Evolutionary conservation across 2,888 invertebrate species (phyloP).

Genomic region (Timandra comae): DNA sequence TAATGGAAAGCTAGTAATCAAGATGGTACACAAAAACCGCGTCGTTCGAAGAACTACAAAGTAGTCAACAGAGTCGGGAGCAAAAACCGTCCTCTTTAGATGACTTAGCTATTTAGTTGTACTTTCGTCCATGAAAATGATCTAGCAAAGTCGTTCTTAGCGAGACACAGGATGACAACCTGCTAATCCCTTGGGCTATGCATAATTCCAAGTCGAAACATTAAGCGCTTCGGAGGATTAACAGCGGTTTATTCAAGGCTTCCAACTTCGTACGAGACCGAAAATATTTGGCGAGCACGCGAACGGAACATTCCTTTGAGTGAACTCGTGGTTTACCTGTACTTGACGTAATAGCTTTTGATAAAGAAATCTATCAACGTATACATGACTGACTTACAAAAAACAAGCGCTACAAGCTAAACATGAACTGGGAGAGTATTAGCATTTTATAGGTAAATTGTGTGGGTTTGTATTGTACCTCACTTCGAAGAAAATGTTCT

Average conservation of each 20-base stretch:
- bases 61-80: constrained; percentile 17
- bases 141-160: constrained; percentile 47
- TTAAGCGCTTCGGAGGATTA: constrained; percentile 63
- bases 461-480: too few relatives aligned
- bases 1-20: constrained; percentile 1
- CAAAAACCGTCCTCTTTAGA: constrained; percentile 21
- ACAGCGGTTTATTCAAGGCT: constrained; percentile 58
- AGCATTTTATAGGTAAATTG: too few relatives aligned
- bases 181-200: constrained; percentile 64
- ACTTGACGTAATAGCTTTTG: constrained; percentile 3
- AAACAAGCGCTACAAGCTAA: too few relatives aligned
- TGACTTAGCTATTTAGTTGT: constrained; percentile 34
- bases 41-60: constrained; percentile 7
- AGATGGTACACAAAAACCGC: constrained; percentile 12
- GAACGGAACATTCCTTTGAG: constrained; percentile 17
- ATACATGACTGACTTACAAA: too few relatives aligned
- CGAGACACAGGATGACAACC: constrained; percentile 60
- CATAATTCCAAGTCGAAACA: constrained; percentile 67
- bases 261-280: constrained; percentile 32
- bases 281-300: constrained; percentile 21
- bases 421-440: too few relatives aligned
- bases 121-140: constrained; percentile 51
- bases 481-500: too few relatives aligned
- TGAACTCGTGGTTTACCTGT: constrained; percentile 11
- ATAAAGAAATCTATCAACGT: too few relatives aligned